phyloP scores from a whole-genome alignment of 2,888 invertebrate genomes.

The Oxycera nigricornis region DNA sequence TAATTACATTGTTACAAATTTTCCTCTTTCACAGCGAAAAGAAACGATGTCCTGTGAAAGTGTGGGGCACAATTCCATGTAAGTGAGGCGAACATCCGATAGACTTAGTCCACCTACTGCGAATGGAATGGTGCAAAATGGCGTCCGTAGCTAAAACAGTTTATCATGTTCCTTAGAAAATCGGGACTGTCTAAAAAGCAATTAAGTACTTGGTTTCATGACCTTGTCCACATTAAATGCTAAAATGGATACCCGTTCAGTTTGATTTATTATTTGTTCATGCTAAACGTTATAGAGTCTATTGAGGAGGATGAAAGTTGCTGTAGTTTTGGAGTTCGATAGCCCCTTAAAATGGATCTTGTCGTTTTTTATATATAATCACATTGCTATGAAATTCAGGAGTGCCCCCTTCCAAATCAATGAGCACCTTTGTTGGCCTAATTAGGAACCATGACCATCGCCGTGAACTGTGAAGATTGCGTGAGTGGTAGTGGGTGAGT shows the following conservation, averaged over 20 bases:
- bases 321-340: no score
- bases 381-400: slow-evolving; percentile 31
- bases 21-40: slow-evolving; percentile 45
- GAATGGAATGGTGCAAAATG: slow-evolving; percentile 42
- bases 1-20: slow-evolving; percentile 64
- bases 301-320: background rate
- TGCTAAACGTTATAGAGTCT: no score
- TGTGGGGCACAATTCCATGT: background rate
- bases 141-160: slow-evolving; percentile 44
- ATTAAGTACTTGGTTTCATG: slow-evolving; percentile 43
- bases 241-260: background rate
- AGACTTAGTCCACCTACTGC: background rate
- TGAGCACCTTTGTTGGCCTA: slow-evolving; percentile 43
- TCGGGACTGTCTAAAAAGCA: slow-evolving; percentile 42
- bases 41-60: background rate
- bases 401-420: slow-evolving; percentile 41
- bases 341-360: no score
- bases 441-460: no score
- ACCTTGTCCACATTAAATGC: slow-evolving; percentile 6
- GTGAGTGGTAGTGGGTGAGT: no score
- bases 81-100: background rate
- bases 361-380: no score
- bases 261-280: slow-evolving; percentile 20
- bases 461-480: no score
- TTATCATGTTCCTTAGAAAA: background rate